Percentiles rank a stretch among this genome's conserved stretches.
Conservation (phyloP, 2,888 invertebrate genomes). For the Mantis religiosa region DNA sequence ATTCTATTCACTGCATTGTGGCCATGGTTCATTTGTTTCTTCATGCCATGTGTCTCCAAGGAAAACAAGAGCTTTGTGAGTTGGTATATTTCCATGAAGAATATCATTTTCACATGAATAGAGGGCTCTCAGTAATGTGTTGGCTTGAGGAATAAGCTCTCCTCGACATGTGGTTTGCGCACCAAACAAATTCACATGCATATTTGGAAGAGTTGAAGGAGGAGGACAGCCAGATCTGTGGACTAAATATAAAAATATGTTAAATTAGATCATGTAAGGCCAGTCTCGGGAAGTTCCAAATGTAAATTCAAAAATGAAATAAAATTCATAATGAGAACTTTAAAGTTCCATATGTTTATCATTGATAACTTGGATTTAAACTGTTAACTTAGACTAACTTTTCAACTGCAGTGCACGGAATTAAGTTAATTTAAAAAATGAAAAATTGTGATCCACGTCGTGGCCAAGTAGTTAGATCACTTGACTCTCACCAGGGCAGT, state of each 20-base stretch:
- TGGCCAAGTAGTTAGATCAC: no score
- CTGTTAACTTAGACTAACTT: no score
- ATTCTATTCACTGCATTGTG: not conserved
- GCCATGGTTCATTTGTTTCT: constrained; percentile 1
- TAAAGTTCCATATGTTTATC: no score
- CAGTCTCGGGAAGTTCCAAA: no score
- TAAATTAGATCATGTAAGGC: no score
- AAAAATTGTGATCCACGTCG: no score
- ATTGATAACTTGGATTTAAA: no score
- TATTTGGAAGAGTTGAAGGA: not conserved
- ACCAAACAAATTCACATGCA: not conserved
- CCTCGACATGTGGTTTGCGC: constrained; percentile 1
- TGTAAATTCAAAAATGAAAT: no score
- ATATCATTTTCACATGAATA: constrained; percentile 5
- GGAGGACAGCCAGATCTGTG: not conserved
- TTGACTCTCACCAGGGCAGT: no score
- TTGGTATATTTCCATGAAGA: not conserved
- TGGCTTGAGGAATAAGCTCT: not conserved
- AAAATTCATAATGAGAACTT: no score
- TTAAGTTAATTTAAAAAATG: no score
- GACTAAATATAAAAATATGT: not conserved
- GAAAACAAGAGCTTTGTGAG: not conserved
- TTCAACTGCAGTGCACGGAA: no score
- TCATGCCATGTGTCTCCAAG: not conserved
- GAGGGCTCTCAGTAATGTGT: not conserved